Evolutionary conservation across 1,140 invertebrate genomes (phyloP).

Genomic region (Diuraphis noxia): DNA sequence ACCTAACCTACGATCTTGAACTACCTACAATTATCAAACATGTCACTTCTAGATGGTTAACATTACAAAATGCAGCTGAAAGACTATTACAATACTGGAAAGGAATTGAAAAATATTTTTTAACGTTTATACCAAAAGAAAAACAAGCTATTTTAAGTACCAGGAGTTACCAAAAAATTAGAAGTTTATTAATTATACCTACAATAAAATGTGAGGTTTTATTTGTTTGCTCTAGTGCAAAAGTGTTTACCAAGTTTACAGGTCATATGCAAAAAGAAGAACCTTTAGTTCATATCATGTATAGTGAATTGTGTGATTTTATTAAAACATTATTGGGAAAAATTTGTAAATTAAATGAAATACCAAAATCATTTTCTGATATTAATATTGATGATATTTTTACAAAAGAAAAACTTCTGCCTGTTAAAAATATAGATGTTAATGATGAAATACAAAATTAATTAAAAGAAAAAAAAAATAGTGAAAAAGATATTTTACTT

Average conservation of each 20-base stretch:
- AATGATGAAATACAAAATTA: not conserved
- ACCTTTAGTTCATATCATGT: not conserved
- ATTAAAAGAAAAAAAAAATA: no score
- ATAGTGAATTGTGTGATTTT: not conserved
- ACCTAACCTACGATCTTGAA: not conserved
- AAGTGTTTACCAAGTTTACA: slow-evolving; percentile 7
- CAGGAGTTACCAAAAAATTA: slow-evolving; percentile 13
- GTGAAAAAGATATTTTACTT: slow-evolving; percentile 5
- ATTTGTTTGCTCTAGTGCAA: not conserved
- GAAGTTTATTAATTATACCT: not conserved
- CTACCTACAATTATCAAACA: not conserved
- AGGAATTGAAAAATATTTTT: not conserved
- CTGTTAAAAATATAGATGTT: not conserved
- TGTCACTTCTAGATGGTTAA: not conserved
- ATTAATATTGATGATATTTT: slow-evolving; percentile 11
- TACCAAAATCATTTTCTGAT: slow-evolving; percentile 3
- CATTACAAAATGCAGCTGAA: not conserved
- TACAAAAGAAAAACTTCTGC: slow-evolving; percentile 18
- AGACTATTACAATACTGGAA: not conserved
- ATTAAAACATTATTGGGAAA: not conserved
- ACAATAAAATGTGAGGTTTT: not conserved
- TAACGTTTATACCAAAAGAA: not conserved
- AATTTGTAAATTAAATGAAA: not conserved
- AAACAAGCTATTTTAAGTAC: not conserved
- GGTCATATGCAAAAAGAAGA: not conserved